A percentile compares a stretch with the other conserved stretches of the same genome.
Evolutionary conservation across 2,113 vertebrate species (phyloP).

Genomic region (Crotophaga sulcirostris): DNA sequence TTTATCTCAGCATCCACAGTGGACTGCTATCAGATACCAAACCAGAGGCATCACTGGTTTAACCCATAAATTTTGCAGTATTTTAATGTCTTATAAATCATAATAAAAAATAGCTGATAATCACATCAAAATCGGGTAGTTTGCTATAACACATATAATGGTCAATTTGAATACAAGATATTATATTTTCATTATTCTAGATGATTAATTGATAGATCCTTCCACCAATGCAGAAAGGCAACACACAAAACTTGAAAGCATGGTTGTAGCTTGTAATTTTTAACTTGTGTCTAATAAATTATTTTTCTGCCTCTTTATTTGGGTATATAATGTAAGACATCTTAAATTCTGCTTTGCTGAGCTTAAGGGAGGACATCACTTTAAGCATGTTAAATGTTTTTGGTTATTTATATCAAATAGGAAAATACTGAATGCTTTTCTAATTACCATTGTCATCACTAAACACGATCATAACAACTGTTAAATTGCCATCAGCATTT

Average conservation of each 20-base stretch:
- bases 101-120: background rate
- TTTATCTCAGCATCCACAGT: background rate
- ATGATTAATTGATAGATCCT: background rate
- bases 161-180: background rate
- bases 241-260: background rate
- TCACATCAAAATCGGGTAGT: background rate
- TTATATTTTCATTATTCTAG: background rate
- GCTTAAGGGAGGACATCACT: background rate
- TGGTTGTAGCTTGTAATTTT: background rate
- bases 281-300: background rate
- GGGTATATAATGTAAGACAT: background rate
- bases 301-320: background rate
- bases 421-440: background rate
- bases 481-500: background rate
- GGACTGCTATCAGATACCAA: background rate
- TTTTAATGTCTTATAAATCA: background rate
- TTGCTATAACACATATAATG: background rate
- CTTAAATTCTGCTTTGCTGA: background rate
- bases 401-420: background rate
- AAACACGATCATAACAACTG: background rate
- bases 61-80: background rate
- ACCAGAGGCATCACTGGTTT: background rate
- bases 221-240: background rate
- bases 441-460: background rate
- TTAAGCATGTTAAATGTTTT: background rate